Evolutionary conservation across 2,797 vertebrate species (phyloP), one percentile per base, ranked within the genome.

Genomic region (Propithecus deckenii): DNA sequence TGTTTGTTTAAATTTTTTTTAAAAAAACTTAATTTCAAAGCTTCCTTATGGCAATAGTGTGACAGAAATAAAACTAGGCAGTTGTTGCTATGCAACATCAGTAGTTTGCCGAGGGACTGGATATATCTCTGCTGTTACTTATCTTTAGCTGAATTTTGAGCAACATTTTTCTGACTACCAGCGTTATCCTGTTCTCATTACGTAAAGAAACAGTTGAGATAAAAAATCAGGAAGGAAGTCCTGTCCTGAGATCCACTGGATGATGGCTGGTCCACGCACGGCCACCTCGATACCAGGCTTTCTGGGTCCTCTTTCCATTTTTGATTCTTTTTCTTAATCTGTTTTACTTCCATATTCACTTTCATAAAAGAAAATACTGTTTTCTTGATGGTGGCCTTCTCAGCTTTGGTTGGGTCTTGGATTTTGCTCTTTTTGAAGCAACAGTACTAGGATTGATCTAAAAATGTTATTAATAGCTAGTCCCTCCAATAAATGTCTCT

Each of bases 51-150:
- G 97, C 97, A 96, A 95, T 94, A 72, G 95, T 91, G 97, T 97
- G 97, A 98, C 97, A 96, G 95, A 97, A 98, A 98, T 98, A 97
- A 98, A 97, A 97, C 78, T 13, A 92, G 93, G 97, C 96, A 94
- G 94, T 96, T 97, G 98, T 98, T 98, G 98, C 98, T 98, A 98
- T 98, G 98, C 98, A 98, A 98, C 98, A 96, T 97, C 95, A 97
- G 96, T 95, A 98, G 95, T 97, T 98, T 96, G 97, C 94, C 4
- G 71, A 95, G 94, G 86, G 95, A 96, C 95, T 95, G 91, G 98
- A 97, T 93, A 98, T 95, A 98, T 97, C 98, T 98, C 96, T 96
- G 94, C 96, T 95, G 89, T 97, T 97, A 89, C 97, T 98, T 98
- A 96, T 96, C 97, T 94, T 98, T 97, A 96, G 12, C 79, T 95